phyloP scores from a whole-genome alignment of 2,113 vertebrate species.

The Euleptes europaea region DNA sequence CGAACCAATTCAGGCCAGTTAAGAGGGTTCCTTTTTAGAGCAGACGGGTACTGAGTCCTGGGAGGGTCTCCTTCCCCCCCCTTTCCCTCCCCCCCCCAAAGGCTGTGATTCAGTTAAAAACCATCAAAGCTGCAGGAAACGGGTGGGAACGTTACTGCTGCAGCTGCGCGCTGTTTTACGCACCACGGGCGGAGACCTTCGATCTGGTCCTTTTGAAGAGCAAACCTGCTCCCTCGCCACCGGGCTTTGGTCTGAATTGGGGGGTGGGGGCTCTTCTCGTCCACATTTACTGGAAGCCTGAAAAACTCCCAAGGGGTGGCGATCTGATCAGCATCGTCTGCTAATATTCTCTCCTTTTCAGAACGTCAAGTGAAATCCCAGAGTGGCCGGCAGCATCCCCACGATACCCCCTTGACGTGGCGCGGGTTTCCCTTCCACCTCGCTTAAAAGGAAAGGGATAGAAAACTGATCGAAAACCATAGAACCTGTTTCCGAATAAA shows the following conservation, averaged over 20 bases:
- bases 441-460: too few species aligned
- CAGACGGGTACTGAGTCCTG: neutral
- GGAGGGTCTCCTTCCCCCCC: neutral
- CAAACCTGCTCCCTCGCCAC: neutral
- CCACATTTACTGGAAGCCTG: neutral
- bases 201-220: neutral
- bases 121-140: too few species aligned
- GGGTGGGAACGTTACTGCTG: neutral
- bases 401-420: too few species aligned
- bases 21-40: neutral
- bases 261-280: neutral
- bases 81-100: neutral
- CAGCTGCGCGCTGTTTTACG: neutral
- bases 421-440: too few species aligned
- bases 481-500: neutral
- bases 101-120: neutral
- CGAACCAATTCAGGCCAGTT: neutral
- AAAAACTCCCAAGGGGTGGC: neutral
- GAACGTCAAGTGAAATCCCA: too few species aligned
- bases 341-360: neutral
- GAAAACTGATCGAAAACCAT: neutral
- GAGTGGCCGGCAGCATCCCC: neutral
- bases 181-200: neutral
- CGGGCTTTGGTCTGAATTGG: neutral
- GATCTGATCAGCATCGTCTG: neutral